Base-by-base conservation (phyloP, 2,888 invertebrate species). In the Empis stercorea region DNA sequence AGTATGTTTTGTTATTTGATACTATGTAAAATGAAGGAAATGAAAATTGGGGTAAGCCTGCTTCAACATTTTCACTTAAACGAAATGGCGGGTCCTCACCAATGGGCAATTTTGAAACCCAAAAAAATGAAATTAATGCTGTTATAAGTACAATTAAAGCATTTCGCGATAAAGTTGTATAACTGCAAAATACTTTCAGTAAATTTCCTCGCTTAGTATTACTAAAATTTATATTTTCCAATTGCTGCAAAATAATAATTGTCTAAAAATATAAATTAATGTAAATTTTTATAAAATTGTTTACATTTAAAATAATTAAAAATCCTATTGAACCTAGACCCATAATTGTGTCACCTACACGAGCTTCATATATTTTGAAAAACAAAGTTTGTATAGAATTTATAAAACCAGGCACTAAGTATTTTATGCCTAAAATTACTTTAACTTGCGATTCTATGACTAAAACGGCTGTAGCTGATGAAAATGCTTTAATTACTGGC, bases 401-500 rank as follows among this genome's bases (percentile, higher is more conserved):
- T 3, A 76, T 56, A 47, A 84, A 75, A n/a, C 80, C 79, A 55
- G 81, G 76, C 3, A 82, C 81, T 47, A 77, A 70, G 62, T 84
- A 82, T 59, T 74, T 76, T 30, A 87, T 73, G 16, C 87, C 87
- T 30, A 87, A 69, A 48, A 87, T 69, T 10, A 82, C 81, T 70
- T 85, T 86, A 13, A 87, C 56, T 67, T 91, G 89, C 4, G 86
- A 78, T 45, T 76, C 76, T 44, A 83, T 78, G 52, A 91, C 87
- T 54, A 87, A 81, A 14, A 88, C 69, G 2, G 89, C 84, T 20
- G 87, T 86, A 10, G 87, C 88, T 10, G 87, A 83, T 42, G 88
- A 87, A 68, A 91, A 91, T n/a, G 87, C 88, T 53, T 82, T 83
- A 37, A 85, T 85, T 45, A 89, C 86, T 3, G 88, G 81, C 52